Conservation (phyloP, 2,113 vertebrate genomes). For the Notothenia rossii region DNA sequence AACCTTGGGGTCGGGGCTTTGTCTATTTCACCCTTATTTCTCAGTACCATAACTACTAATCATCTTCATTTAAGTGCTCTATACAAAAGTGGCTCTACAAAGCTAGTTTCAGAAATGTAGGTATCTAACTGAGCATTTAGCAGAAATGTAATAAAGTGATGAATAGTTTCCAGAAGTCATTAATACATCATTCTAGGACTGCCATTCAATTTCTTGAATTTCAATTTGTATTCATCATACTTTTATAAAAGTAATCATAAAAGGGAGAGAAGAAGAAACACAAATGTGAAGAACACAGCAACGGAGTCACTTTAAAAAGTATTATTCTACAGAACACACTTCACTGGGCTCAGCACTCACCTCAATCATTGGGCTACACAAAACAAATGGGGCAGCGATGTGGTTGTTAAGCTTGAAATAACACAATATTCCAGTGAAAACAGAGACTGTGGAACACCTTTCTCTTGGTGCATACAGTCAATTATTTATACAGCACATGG, state of each 20-base stretch:
- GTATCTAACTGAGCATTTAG: neutral
- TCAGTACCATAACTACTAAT: neutral
- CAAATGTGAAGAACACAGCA: neutral
- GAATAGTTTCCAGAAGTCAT: neutral
- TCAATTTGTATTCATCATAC: neutral
- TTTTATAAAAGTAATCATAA: neutral
- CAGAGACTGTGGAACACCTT: slow-evolving; percentile 1
- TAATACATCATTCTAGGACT: neutral
- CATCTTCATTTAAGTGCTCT: neutral
- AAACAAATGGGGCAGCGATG: neutral
- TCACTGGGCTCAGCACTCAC: neutral
- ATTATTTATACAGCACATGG: neutral
- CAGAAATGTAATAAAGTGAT: neutral
- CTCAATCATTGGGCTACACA: too few relatives aligned
- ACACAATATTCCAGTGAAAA: neutral
- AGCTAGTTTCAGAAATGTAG: neutral
- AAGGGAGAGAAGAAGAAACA: neutral
- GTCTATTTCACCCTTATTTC: neutral
- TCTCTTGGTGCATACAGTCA: neutral
- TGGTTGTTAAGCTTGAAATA: neutral
- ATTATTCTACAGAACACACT: neutral
- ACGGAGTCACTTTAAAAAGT: neutral
- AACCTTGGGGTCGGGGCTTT: neutral
- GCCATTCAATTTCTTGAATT: neutral
- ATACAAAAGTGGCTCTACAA: neutral